Base-by-base conservation (phyloP, 2,113 vertebrate genomes). In the Apodemus sylvaticus region DNA sequence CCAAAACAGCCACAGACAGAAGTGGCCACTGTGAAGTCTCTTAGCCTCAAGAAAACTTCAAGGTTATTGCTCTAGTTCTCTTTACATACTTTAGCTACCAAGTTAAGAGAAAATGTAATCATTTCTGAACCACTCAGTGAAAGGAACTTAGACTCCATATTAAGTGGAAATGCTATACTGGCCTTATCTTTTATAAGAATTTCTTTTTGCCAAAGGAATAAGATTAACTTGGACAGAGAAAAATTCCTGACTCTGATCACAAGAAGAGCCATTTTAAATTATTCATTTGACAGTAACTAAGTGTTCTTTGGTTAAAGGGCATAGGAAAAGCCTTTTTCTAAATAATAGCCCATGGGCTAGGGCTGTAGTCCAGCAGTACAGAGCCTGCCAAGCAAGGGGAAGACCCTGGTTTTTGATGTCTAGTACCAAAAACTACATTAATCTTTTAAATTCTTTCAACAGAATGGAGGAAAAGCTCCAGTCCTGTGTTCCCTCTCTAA, bases 231-330 rank as follows among this genome's bases (percentile, higher is more conserved):
- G 77, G 94, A 91, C 74, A 86, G 20, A 89, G 76, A 79, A 94
- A 95, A 96, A 88, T 90, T 94, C 90, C 85, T 91, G 93, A 87
- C 60, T 91, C 83, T 91, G 93, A 96, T 96, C 91, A 95, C 0
- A 0, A 93, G 89, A 92, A 93, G 89, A 89, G n/a, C 45, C 48
- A 89, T 83, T 93, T 97, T 97, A 53, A 97, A 97, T 95, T 96
- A 97, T 97, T 97, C 93, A 97, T 95, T 86, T 94, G 82, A 83
- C 62, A 95, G 93, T 96, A 89, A 94, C 70, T 94, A 93, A 90
- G 55, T 74, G 82, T 94, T 95, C 86, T 91, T 94, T 87, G 86
- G 68, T 89, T 94, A 93, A 92, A 29, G 14, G 20, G 12, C 1
- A 64, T n/a, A 62, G 12, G 7, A 31, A 29, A 39, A 70, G 36